Base-by-base conservation (phyloP, 2,797 vertebrate species). In the Cercopithecus petaurista region DNA sequence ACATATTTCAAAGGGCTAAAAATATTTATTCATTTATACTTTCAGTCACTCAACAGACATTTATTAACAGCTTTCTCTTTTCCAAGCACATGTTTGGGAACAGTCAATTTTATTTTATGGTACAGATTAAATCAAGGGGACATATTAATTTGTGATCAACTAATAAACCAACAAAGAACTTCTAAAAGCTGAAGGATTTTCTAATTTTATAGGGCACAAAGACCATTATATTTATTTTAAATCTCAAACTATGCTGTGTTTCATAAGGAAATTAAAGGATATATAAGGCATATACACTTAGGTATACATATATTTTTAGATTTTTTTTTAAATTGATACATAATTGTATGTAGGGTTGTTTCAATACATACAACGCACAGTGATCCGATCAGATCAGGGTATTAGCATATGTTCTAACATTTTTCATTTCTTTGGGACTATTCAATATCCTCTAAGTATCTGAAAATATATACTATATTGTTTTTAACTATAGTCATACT, bases 1-100 rank as follows among this genome's bases (percentile, higher is more conserved):
- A 81, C 76, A 28, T 43, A 95, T 89, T 93, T 96, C 26, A 88
- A 96, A 86, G 30, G 52, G 4, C 46, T 83, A 76, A 64, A 89
- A 88, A 41, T 24, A 41, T 82, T 84, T 72, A 73, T 88, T 39
- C 10, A 76, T 39, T 89, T 93, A 82, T 79, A 39, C 28, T 76
- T 96, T 50, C 22, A 77, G n/a, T 82, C n/a, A 48, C 50, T n/a
- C 50, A 91, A 41, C 2, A 77, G 7, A 43, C 88, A 88, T 64
- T 76, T 90, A 81, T 50, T 48, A 79, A 85, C 87, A 41, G 30
- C 2, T 50, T 88, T 41, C 30, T 64, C 48, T 59, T 7, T 50
- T 70, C 28, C 10, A 92, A 67, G 33, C 17, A 81, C 6, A 73
- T 19, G 52, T 86, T 73, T 67, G 50, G n/a, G 10, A 76, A 77